Percentiles rank a stretch among this genome's conserved stretches.
Conservation (phyloP, 2,888 invertebrate genomes). For the Lissocephala sabroskyi region DNA sequence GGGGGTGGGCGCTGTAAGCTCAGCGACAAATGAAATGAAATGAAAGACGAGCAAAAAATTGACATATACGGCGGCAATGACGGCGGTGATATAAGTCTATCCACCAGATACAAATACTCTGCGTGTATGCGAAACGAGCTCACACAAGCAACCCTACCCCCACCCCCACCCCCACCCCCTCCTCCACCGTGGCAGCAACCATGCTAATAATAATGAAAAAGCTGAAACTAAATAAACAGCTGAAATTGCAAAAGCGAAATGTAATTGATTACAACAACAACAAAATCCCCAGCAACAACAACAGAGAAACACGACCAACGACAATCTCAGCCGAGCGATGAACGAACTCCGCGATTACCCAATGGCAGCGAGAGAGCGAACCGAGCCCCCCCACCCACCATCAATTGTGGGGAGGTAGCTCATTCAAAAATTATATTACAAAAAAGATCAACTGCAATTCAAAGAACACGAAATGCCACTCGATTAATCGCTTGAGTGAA, state of each 20-base stretch:
- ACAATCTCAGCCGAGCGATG: no score
- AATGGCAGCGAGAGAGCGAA: conserved; percentile 32
- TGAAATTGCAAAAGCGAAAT: conserved; percentile 65
- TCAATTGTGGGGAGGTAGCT: no score
- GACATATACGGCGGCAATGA: conserved; percentile 31
- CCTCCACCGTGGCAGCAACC: conserved; percentile 45
- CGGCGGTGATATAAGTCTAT: conserved; percentile 29
- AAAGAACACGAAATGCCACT: no score
- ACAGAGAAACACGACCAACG: no score
- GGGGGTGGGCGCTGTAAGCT: conserved; percentile 12
- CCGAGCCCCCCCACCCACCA: no score
- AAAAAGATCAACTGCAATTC: no score
- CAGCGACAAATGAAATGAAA: conserved; percentile 23
- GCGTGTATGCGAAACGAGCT: conserved; percentile 4
- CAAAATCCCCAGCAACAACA: conserved; percentile 17
- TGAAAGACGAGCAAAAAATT: conserved; percentile 31
- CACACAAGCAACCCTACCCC: conserved; percentile 12
- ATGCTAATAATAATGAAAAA: conserved; percentile 35
- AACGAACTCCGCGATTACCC: conserved; percentile 57
- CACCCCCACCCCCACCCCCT: conserved; percentile 9
- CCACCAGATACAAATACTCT: conserved; percentile 52
- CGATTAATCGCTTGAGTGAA: no score
- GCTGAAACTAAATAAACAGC: conserved; percentile 65
- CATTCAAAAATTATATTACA: no score
- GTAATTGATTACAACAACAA: conserved; percentile 57